Percentiles rank a stretch among this genome's conserved stretches.
These are phyloP conservation scores for Hydrozoanthus gracilis DNA, from an alignment of 92 coral and sea anemone genomes.

Conservation along the genomic window DNA sequence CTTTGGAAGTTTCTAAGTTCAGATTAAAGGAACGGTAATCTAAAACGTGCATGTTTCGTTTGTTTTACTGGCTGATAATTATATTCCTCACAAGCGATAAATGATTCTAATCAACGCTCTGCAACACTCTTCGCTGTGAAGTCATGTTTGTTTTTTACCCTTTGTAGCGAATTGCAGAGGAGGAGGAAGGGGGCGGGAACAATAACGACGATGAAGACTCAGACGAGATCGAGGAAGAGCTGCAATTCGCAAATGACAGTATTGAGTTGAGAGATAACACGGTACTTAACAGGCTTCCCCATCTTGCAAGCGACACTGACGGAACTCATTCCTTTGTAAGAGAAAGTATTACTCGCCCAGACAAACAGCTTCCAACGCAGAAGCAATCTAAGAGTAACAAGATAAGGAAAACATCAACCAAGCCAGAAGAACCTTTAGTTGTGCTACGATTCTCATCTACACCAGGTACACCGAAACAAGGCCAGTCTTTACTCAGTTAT, in stretches of 20 bases:
- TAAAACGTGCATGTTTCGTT: too few relatives aligned
- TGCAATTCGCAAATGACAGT: slow-evolving; percentile 88
- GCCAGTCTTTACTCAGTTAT: not conserved
- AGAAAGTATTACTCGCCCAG: not conserved
- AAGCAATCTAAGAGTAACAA: not conserved
- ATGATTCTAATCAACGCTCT: too few relatives aligned
- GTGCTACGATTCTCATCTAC: slow-evolving; percentile 34
- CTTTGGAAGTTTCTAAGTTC: too few relatives aligned
- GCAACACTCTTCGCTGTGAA: too few relatives aligned
- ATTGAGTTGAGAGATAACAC: slow-evolving; percentile 79
- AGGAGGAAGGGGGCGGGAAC: slow-evolving; percentile 4
- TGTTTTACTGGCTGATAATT: too few relatives aligned
- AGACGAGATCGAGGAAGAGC: slow-evolving; percentile 90
- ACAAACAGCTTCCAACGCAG: not conserved
- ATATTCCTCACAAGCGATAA: too few relatives aligned
- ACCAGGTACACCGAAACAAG: slow-evolving; percentile 7
- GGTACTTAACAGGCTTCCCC: slow-evolving; percentile 69
- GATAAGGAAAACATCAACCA: slow-evolving; percentile 10
- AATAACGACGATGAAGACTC: slow-evolving; percentile 59
- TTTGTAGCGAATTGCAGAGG: slow-evolving; percentile 65
- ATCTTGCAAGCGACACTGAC: slow-evolving; percentile 56
- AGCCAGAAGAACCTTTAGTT: slow-evolving; percentile 32
- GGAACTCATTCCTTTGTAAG: not conserved
- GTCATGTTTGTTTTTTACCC: not conserved
- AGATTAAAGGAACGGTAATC: too few relatives aligned